Conservation (phyloP, 2,113 vertebrate species). For the Oncorhynchus mykiss region DNA sequence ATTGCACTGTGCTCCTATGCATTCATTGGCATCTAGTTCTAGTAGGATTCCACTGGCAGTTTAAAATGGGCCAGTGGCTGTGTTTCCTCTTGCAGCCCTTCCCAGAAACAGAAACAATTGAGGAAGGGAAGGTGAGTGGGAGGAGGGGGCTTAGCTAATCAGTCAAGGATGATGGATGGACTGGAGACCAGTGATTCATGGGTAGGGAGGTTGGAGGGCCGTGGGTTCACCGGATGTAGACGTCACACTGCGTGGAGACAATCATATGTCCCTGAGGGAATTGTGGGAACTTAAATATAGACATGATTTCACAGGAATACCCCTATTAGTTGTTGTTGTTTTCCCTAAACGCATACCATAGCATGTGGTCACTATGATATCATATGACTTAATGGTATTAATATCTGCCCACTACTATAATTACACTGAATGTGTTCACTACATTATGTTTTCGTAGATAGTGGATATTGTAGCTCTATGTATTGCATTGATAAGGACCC, state of each 20-base stretch:
- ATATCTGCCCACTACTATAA: neutral
- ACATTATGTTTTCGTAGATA: neutral
- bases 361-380: neutral
- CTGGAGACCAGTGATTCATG: conserved; percentile 2
- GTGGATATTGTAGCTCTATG: neutral
- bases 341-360: neutral
- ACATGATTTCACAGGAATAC: conserved; percentile 37
- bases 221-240: conserved; percentile 44
- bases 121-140: conserved; percentile 12
- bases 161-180: neutral
- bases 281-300: conserved; percentile 51
- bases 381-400: neutral
- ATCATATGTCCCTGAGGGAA: conserved; percentile 10
- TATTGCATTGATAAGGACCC: too few relatives aligned
- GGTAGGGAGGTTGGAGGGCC: conserved; percentile 9
- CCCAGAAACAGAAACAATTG: conserved; percentile 40
- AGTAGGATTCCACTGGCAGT: neutral
- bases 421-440: neutral
- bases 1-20: neutral
- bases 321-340: conserved; percentile 15
- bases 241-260: conserved; percentile 21
- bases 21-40: neutral
- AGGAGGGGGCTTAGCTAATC: conserved; percentile 16
- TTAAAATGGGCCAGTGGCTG: neutral
- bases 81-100: conserved; percentile 28